Conservation (phyloP, 2,888 invertebrate genomes). For the Antitype chi region DNA sequence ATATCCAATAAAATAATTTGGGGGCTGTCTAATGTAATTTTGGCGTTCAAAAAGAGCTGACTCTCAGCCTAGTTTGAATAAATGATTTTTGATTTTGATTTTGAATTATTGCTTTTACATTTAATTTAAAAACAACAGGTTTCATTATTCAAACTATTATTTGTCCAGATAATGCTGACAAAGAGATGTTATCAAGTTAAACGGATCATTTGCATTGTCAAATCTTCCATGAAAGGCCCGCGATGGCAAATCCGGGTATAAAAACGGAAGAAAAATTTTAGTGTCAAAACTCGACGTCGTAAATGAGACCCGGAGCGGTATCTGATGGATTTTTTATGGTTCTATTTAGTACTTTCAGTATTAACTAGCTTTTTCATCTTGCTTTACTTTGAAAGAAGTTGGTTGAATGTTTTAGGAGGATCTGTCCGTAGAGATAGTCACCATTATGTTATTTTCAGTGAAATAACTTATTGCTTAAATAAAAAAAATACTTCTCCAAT, state of each 20-base stretch:
- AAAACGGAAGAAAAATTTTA: conserved; percentile 57
- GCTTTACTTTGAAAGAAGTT: conserved; percentile 27
- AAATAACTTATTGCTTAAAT: no score
- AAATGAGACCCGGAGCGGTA: conserved; percentile 54
- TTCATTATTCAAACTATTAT: conserved; percentile 39
- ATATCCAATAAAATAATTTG: no score
- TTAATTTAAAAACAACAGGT: background rate
- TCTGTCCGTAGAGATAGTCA: background rate
- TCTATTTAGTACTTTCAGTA: conserved; percentile 55
- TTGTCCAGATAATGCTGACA: conserved; percentile 35
- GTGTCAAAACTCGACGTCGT: conserved; percentile 61
- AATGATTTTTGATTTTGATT: no score
- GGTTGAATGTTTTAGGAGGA: background rate
- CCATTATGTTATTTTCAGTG: background rate
- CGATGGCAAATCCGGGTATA: conserved; percentile 51
- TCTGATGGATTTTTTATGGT: conserved; percentile 59
- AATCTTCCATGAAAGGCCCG: conserved; percentile 57
- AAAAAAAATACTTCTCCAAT: background rate
- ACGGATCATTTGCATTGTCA: conserved; percentile 62
- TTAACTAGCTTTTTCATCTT: conserved; percentile 48
- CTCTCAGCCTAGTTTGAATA: no score
- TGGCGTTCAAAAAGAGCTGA: no score
- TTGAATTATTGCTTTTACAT: no score
- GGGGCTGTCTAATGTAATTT: no score
- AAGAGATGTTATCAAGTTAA: conserved; percentile 58